These are phyloP conservation scores for Siderastrea siderea DNA, from an alignment of 92 coral and sea anemone species.

Conservation along the genomic window DNA sequence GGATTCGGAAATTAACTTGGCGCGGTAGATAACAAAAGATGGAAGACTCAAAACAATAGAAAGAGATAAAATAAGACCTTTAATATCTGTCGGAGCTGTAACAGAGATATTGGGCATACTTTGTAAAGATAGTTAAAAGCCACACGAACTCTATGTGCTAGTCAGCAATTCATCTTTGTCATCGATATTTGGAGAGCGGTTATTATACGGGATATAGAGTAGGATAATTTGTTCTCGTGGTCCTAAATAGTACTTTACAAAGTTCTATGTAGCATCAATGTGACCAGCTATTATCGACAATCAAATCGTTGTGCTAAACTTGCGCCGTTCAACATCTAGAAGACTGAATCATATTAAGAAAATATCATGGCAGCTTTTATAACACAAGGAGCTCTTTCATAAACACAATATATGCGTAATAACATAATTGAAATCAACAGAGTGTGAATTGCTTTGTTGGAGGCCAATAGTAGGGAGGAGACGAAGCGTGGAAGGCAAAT, in stretches of 20 bases:
- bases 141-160: neutral
- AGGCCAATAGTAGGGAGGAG: neutral
- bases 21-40: neutral
- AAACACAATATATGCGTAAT: neutral
- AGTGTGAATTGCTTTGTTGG: neutral
- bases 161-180: neutral
- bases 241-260: too few relatives aligned
- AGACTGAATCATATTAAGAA: too few relatives aligned
- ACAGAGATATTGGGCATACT: neutral
- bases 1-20: neutral
- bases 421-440: neutral
- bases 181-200: too few relatives aligned
- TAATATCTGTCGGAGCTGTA: neutral
- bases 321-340: too few relatives aligned
- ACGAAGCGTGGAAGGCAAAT: neutral
- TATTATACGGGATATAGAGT: too few relatives aligned
- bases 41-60: neutral
- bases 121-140: neutral
- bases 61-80: neutral
- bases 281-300: too few relatives aligned
- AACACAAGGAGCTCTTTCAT: constrained; percentile 9
- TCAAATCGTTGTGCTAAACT: too few relatives aligned
- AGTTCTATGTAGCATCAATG: too few relatives aligned
- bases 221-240: too few relatives aligned
- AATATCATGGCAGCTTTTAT: too few relatives aligned